phyloP scores from a whole-genome alignment of 2,888 invertebrate genomes.

The Trissoscelio sp. region DNA sequence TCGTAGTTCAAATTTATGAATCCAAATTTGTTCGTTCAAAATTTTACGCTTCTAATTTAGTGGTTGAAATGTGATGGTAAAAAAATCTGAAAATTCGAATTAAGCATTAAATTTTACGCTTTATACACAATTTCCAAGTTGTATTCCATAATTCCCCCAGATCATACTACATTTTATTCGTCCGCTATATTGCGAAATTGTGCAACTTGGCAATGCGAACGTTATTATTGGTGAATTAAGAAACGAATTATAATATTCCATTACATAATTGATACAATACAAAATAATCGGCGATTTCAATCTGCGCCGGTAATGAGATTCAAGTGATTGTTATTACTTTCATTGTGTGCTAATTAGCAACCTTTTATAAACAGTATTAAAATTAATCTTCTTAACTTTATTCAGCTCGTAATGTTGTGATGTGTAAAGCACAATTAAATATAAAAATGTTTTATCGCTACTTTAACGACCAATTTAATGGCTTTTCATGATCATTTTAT shows the following conservation, averaged over 20 bases:
- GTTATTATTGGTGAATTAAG: slow-evolving; percentile 3
- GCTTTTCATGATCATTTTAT: slow-evolving; percentile 34
- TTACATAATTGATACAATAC: slow-evolving; percentile 60
- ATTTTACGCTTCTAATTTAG: no score
- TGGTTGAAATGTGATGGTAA: no score
- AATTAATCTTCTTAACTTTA: slow-evolving; percentile 64
- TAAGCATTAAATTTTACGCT: no score
- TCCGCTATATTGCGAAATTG: slow-evolving; percentile 24
- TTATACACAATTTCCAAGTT: no score
- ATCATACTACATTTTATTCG: no score
- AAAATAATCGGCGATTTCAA: slow-evolving; percentile 52
- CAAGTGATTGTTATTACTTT: slow-evolving; percentile 63
- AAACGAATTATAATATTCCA: slow-evolving; percentile 54
- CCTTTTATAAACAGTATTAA: slow-evolving; percentile 62
- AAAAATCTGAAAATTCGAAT: no score
- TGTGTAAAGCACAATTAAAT: slow-evolving; percentile 56
- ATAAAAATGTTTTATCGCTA: slow-evolving; percentile 44
- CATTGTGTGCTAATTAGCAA: slow-evolving; percentile 65
- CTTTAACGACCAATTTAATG: slow-evolving; percentile 58
- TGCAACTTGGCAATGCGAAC: slow-evolving; percentile 2
- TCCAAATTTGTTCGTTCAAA: no score
- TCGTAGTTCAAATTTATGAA: no score
- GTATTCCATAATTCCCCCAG: no score
- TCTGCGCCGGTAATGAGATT: slow-evolving; percentile 57
- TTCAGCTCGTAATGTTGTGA: slow-evolving; percentile 42